Conservation (phyloP, 1,140 invertebrate genomes). For the Acromyrmex heyeri region DNA sequence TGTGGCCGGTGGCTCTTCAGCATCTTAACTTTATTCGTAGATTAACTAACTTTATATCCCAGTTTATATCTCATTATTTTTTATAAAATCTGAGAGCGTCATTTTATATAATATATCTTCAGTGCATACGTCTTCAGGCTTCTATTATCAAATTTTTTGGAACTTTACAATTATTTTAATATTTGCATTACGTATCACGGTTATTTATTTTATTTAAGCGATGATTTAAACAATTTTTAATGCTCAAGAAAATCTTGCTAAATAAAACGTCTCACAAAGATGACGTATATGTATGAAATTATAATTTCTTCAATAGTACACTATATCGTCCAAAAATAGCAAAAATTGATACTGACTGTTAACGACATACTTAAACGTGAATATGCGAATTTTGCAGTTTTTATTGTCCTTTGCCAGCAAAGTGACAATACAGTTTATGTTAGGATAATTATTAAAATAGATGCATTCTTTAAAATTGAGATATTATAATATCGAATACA, state of each 20-base stretch:
- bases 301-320: not conserved
- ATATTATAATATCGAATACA: not conserved
- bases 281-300: not conserved
- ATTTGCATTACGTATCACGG: not conserved
- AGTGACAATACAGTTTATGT: not conserved
- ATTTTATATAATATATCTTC: not conserved
- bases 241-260: not conserved
- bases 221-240: not conserved
- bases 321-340: not conserved
- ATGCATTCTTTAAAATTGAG: not conserved
- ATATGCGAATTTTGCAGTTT: not conserved
- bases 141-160: not conserved
- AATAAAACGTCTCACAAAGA: not conserved
- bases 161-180: constrained; percentile 16
- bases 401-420: not conserved
- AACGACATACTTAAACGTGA: not conserved
- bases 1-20: constrained; percentile 30
- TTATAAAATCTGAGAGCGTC: not conserved
- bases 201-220: not conserved
- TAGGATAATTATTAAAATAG: not conserved
- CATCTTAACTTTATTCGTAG: constrained; percentile 26
- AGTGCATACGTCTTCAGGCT: not conserved
- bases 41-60: constrained; percentile 15
- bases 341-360: not conserved
- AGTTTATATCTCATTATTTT: constrained; percentile 1